Base-by-base conservation (phyloP, 1,140 invertebrate species). In the Pseudomyrmex gracilis region DNA sequence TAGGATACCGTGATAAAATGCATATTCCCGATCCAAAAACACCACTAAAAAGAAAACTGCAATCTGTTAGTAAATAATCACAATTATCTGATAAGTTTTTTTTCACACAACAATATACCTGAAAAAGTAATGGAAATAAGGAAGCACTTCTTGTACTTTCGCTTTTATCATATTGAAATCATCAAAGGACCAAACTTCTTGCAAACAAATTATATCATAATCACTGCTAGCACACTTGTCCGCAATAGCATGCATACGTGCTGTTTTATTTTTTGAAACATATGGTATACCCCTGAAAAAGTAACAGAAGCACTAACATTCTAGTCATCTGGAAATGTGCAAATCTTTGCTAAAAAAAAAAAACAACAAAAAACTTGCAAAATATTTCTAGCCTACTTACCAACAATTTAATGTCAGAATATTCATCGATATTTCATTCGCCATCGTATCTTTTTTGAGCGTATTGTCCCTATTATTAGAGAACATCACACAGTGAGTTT, bases 121-220 rank as follows among this genome's bases (percentile, higher is more conserved):
- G 92, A 98, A 97, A 94, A 99, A 99, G 92, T 99, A 99, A 95
- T 99, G 98, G 1, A 97, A 96, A 95, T 97, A 97, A 9, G 97
- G 98, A 63, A 98, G 93, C n/a, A 94, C 93, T 77, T 91, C 91
- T 57, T 95, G 92, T 1, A 96, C 94, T 91, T 95, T 96, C 0
- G 96, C 92, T 85, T 95, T 96, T 22, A 98, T 95, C 84, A 95
- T 94, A 85, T 97, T 93, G 94, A 96, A 99, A 94, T 99, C 98
- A 61, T 95, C 92, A 84, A 97, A 95, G 73, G 95, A 96, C 98
- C 98, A 99, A 15, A 99, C 96, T 95, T 99, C 98, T 95, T 99
- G 98, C 13, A 99, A 94, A 78, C 98, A 98, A 1, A 99, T 97
- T 89, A 99, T 96, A 93, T 99, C 98, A 94, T 98, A 98, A 20